Base-by-base conservation (phyloP, 2,797 vertebrate genomes). In the Anguilla pacifica region DNA sequence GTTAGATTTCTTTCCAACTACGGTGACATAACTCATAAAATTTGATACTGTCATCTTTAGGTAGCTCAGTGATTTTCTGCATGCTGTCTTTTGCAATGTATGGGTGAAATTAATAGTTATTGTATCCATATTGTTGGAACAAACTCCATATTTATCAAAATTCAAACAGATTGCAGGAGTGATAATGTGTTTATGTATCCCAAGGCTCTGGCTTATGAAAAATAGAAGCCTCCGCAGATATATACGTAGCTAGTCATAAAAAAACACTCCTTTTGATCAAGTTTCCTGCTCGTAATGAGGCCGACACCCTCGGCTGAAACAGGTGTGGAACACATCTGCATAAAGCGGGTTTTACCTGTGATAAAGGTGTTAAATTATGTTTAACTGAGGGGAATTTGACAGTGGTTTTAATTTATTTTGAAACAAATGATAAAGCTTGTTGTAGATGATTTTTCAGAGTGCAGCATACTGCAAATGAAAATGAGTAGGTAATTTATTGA, bases 31-130 rank as follows among this genome's bases (percentile, higher is more conserved):
- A 70, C 25, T 25, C 7, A 9, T 61, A 2, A 19, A 6, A 25
- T 70, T 70, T 70, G 64, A 70, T 28, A n/a, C 64, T 25, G 25
- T 70, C 25, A 10, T 70, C 25, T 70, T 70, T 70, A 70, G 25
- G n/a, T 70, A n/a, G 10, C 10, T 70, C 22, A 67, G n/a, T 9
- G n/a, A 28, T n/a, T 70, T 70, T 25, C 11, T 74, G 31, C 70
- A 74, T 74, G 70, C 70, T 87, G 28, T 28, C 43, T 5, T 79
- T 46, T 86, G 91, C 51, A 35, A 82, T 83, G 83, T 55, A 81
- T 72, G 90, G 90, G 90, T 92, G 89, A 90, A 88, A 64, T 90
- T 31, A 74, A 74, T 74, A 35, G 70, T 39, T 13, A 35, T 74
- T 39, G 13, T 11, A 15, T 39, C 70, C 70, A 7, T 74, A 74